Evolutionary conservation across 2,113 vertebrate genomes (phyloP).

Genomic region (Prolemur simus): DNA sequence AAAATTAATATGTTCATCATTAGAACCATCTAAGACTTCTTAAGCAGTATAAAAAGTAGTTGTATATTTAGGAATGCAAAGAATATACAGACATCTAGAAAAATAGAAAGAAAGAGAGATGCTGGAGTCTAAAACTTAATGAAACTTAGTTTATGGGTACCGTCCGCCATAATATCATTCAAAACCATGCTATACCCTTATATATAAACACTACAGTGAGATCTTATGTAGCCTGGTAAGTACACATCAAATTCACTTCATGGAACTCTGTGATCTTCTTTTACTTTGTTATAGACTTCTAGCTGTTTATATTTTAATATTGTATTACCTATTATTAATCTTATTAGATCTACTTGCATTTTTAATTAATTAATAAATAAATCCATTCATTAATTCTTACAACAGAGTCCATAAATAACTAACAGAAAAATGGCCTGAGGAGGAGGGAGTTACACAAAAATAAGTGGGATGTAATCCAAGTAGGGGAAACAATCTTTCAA

Average conservation of each 20-base stretch:
- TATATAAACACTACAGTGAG: neutral
- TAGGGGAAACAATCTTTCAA: neutral
- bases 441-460: neutral
- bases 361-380: conserved; percentile 10
- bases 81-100: neutral
- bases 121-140: neutral
- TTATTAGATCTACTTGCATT: neutral
- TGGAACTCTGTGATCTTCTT: neutral
- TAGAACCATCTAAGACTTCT: neutral
- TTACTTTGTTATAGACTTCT: neutral
- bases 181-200: neutral
- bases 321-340: neutral
- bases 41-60: neutral
- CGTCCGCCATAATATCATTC: neutral
- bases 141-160: neutral
- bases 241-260: neutral
- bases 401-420: neutral
- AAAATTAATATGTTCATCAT: neutral
- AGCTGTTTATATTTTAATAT: neutral
- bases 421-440: neutral
- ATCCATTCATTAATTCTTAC: neutral
- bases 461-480: neutral
- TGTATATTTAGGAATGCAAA: neutral
- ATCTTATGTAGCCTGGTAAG: neutral
- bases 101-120: neutral